Base-by-base conservation (phyloP, 2,888 invertebrate genomes). In the Craniophora ligustri region DNA sequence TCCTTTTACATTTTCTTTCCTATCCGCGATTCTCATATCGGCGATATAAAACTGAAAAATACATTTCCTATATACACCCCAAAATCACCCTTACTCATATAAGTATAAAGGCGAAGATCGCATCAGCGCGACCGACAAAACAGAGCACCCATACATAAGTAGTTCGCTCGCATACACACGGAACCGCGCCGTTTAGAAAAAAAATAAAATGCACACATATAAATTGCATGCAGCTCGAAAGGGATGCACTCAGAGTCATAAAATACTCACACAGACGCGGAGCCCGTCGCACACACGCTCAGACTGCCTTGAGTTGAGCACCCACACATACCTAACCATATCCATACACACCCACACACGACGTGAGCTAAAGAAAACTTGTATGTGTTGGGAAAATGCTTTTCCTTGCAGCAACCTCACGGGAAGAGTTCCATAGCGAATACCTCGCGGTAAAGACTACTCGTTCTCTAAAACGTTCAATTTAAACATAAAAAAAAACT, bases 41-140 rank as follows among this genome's bases (percentile, higher is more conserved):
- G 68, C 92, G 91, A 92, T 92, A 93, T 92, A 92, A 92, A 92
- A 93, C 93, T 93, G 92, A 92, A 93, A 93, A 92, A 93, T 93
- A 92, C 86, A 92, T 92, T 89, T 83, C 69, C 42, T 57, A 35
- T 47, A 30, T 18, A 3, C 88, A 85, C 21, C n/a, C 72, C 14
- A 91, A 84, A 75, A 60, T 65, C 51, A 60, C 45, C 72, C 60
- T 57, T 87, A 81, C 2, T 0, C 0, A 6, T 0, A 1, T 3
- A 2, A 5, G 1, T 0, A 61, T 79, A 85, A 62, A 65, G 76
- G 57, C 55, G 38, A 75, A 75, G 87, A 72, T 85, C 44, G 59
- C 26, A 13, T 64, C 70, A 31, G 6, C 18, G 8, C 6, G 7
- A 30, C 38, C 75, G 78, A 84, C 88, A 91, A 90, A 91, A 92